Percentiles rank a stretch among this genome's conserved stretches.
Evolutionary conservation across 2,888 invertebrate genomes (phyloP).

Genomic region (Neuroscelio doddi): DNA sequence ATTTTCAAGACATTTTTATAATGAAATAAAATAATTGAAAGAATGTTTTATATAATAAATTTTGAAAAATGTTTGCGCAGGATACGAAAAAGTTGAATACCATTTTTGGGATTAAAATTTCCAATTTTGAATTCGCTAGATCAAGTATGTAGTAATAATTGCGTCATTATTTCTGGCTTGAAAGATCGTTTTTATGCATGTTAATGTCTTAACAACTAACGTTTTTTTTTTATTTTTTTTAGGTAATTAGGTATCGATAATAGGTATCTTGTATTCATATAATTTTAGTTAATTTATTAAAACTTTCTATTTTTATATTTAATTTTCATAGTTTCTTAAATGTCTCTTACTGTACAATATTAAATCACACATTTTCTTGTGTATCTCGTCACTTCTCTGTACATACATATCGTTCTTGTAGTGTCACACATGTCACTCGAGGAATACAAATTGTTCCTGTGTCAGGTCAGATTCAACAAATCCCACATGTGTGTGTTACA

Average conservation of each 20-base stretch:
- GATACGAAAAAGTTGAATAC: too few species aligned
- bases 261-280: slow-evolving; percentile 18
- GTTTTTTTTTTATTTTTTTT: neutral
- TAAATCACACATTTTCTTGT: slow-evolving; percentile 13
- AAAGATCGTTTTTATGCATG: slow-evolving; percentile 8
- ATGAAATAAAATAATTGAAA: too few species aligned
- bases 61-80: too few species aligned
- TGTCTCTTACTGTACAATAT: slow-evolving; percentile 44
- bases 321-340: slow-evolving; percentile 42
- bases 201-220: slow-evolving; percentile 19
- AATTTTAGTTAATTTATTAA: slow-evolving; percentile 61
- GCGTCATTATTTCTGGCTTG: slow-evolving; percentile 20
- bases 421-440: neutral
- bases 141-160: too few species aligned
- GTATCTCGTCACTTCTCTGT: slow-evolving; percentile 9
- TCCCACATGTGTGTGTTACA: neutral
- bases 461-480: neutral
- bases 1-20: too few species aligned
- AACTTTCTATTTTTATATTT: slow-evolving; percentile 60
- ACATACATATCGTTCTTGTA: slow-evolving; percentile 4
- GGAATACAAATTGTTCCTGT: neutral
- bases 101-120: too few species aligned
- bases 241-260: slow-evolving; percentile 20
- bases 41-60: too few species aligned
- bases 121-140: too few species aligned